These are phyloP conservation scores for Stenchaetothrips biformis DNA, from an alignment of 2,888 invertebrate genomes.

Conservation along the genomic window DNA sequence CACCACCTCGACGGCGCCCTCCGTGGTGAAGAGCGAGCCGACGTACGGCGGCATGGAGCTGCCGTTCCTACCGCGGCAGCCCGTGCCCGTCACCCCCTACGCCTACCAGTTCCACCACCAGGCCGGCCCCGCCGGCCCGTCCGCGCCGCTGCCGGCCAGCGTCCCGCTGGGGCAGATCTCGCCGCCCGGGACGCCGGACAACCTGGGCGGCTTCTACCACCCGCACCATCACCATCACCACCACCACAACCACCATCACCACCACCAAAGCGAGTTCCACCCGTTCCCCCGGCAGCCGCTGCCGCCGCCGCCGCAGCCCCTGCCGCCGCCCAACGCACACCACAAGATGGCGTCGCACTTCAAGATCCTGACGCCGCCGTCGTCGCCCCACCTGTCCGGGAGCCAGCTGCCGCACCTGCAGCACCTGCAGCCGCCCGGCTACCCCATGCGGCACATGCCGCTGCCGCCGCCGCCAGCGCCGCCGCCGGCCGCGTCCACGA, in stretches of 20 bases:
- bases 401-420: constrained; percentile 26
- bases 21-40: constrained; percentile 32
- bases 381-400: constrained; percentile 45
- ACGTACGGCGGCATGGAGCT: constrained; percentile 26
- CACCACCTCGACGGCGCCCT: constrained; percentile 36
- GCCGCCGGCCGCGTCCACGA: constrained; percentile 28
- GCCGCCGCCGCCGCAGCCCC: not conserved
- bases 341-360: constrained; percentile 34
- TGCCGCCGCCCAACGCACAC: not conserved
- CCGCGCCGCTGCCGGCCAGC: constrained; percentile 29
- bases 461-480: constrained; percentile 31
- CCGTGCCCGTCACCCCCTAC: constrained; percentile 30
- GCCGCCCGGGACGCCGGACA: constrained; percentile 47
- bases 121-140: constrained; percentile 30
- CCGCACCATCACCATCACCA: constrained; percentile 31
- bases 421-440: constrained; percentile 9
- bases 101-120: constrained; percentile 35
- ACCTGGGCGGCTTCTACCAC: constrained; percentile 37
- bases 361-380: constrained; percentile 48
- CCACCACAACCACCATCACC: constrained; percentile 30
- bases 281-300: not conserved
- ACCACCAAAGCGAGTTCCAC: constrained; percentile 12
- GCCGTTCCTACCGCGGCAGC: constrained; percentile 28
- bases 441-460: constrained; percentile 31
- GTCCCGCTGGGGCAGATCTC: constrained; percentile 43